These are phyloP conservation scores for Apis dorsata DNA, from an alignment of 1,140 invertebrate genomes.

Conservation along the genomic window DNA sequence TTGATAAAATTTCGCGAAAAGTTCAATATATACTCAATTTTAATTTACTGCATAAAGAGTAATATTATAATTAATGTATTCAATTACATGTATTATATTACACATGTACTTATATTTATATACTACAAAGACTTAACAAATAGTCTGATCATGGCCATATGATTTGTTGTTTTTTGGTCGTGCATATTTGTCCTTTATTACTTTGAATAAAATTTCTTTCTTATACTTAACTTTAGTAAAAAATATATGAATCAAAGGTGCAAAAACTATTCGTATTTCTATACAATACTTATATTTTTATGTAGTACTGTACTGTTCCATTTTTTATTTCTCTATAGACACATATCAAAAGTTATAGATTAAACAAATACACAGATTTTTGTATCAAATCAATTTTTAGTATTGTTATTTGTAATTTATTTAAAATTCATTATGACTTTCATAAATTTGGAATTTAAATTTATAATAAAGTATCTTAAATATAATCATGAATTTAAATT, in stretches of 20 bases:
- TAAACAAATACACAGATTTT: conserved; percentile 8
- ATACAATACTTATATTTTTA: neutral
- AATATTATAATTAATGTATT: neutral
- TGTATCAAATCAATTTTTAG: neutral
- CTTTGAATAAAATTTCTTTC: neutral
- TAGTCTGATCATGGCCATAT: conserved; percentile 11
- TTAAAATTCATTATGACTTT: neutral
- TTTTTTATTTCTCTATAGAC: neutral
- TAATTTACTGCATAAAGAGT: conserved; percentile 4
- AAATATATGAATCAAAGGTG: conserved; percentile 17
- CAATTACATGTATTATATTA: neutral
- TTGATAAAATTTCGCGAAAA: neutral
- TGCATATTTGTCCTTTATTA: neutral
- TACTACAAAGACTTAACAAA: neutral
- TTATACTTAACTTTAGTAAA: conserved; percentile 19
- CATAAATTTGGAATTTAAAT: neutral
- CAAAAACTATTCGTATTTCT: conserved; percentile 10
- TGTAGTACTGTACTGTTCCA: neutral
- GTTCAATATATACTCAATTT: neutral
- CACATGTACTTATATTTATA: neutral
- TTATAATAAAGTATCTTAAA: neutral
- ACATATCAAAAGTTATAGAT: conserved; percentile 11
- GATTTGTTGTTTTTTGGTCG: neutral
- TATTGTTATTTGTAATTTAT: neutral
- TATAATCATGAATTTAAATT: neutral